Conservation (phyloP, 2,888 invertebrate genomes). For the Chelonus formosanus region DNA sequence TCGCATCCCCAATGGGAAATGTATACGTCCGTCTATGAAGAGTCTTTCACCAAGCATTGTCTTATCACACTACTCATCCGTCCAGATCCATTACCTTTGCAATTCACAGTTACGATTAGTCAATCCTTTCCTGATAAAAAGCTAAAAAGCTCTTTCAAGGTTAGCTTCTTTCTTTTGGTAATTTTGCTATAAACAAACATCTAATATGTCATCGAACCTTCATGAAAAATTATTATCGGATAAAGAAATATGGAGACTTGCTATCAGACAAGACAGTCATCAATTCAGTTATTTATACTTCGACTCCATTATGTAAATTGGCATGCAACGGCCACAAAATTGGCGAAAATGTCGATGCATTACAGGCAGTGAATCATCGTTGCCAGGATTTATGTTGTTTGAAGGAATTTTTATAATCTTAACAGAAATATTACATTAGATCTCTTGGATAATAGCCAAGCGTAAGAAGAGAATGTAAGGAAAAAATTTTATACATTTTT, state of each 20-base stretch:
- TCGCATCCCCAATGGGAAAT: conserved; percentile 29
- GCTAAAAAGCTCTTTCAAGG: background rate
- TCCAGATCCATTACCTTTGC: conserved; percentile 46
- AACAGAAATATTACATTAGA: conserved; percentile 14
- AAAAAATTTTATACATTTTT: no score
- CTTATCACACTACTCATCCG: conserved; percentile 45
- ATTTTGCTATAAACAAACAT: no score
- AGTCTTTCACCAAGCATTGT: conserved; percentile 37
- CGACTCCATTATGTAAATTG: conserved; percentile 32
- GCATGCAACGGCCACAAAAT: conserved; percentile 33
- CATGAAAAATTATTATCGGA: background rate
- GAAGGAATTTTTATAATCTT: background rate
- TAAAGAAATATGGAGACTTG: background rate
- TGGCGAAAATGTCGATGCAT: conserved; percentile 35
- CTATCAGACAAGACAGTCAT: conserved; percentile 17
- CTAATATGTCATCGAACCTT: no score
- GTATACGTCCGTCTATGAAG: conserved; percentile 29
- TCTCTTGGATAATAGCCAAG: conserved; percentile 19
- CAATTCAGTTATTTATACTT: conserved; percentile 32
- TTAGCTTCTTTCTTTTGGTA: no score
- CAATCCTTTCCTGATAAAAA: background rate
- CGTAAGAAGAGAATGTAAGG: background rate
- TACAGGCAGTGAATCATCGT: conserved; percentile 33
- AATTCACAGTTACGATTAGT: conserved; percentile 37
- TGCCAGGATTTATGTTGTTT: conserved; percentile 27